Conservation (phyloP, 2,113 vertebrate genomes). For the Pseudopodoces humilis region DNA sequence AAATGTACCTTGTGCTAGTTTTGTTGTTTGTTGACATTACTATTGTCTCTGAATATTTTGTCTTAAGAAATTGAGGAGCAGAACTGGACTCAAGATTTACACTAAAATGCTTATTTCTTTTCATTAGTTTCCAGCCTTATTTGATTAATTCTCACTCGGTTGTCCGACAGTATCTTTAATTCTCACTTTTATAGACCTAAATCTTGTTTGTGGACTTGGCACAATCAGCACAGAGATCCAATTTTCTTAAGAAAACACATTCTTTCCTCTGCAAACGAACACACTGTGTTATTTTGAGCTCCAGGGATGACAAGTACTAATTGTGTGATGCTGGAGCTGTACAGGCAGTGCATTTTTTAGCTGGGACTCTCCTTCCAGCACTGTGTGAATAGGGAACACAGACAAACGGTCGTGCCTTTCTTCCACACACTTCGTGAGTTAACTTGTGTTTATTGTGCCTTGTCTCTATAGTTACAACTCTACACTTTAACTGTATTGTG, state of each 20-base stretch:
- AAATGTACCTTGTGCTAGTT: neutral
- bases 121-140: neutral
- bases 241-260: neutral
- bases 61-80: neutral
- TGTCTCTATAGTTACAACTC: constrained; percentile 54
- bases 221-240: neutral
- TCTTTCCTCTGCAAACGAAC: neutral
- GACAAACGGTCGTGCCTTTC: neutral
- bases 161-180: neutral
- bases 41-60: neutral
- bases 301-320: constrained; percentile 39
- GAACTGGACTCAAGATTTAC: neutral
- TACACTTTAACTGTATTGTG: neutral
- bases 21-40: neutral
- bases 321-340: constrained; percentile 37
- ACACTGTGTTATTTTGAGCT: constrained; percentile 29
- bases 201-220: neutral
- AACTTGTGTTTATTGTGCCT: constrained; percentile 19
- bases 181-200: neutral
- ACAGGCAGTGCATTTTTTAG: constrained; percentile 40
- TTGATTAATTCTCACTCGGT: neutral
- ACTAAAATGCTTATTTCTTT: neutral
- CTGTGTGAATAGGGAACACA: constrained; percentile 18
- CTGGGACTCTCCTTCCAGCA: constrained; percentile 19
- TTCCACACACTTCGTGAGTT: neutral